A percentile compares a stretch with the other conserved stretches of the same genome.
These are phyloP conservation scores for Acanthisitta chloris DNA, from an alignment of 2,113 vertebrate species.

Conservation along the genomic window DNA sequence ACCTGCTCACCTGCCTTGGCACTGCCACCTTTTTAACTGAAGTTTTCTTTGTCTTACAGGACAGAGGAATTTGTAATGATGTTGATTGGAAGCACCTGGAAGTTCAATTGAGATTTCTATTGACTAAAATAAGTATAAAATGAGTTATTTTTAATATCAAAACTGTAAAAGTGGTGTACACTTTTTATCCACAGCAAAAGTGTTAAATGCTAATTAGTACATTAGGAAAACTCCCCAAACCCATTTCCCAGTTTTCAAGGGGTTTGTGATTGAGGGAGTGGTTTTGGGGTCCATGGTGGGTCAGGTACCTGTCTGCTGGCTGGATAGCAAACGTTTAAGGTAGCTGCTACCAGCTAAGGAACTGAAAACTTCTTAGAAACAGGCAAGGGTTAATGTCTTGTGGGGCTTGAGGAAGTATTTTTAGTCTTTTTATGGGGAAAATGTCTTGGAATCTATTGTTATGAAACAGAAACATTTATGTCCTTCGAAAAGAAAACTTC, in stretches of 20 bases:
- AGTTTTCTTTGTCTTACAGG: slow-evolving; percentile 51
- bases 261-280: neutral
- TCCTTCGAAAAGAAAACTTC: neutral
- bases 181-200: neutral
- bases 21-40: neutral
- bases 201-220: neutral
- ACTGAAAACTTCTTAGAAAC: neutral
- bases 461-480: neutral
- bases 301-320: neutral
- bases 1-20: neutral
- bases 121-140: neutral
- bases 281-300: neutral
- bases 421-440: neutral
- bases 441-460: neutral
- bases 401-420: neutral
- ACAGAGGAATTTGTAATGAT: slow-evolving; percentile 30
- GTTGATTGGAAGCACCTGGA: slow-evolving; percentile 34
- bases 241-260: neutral
- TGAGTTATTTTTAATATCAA: neutral
- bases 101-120: neutral
- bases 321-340: neutral
- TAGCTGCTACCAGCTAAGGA: neutral
- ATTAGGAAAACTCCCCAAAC: neutral
- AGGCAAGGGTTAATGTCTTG: neutral
- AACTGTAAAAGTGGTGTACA: neutral